These are phyloP conservation scores for Glaucopsyche alexis DNA, from an alignment of 2,888 invertebrate genomes.

Conservation along the genomic window DNA sequence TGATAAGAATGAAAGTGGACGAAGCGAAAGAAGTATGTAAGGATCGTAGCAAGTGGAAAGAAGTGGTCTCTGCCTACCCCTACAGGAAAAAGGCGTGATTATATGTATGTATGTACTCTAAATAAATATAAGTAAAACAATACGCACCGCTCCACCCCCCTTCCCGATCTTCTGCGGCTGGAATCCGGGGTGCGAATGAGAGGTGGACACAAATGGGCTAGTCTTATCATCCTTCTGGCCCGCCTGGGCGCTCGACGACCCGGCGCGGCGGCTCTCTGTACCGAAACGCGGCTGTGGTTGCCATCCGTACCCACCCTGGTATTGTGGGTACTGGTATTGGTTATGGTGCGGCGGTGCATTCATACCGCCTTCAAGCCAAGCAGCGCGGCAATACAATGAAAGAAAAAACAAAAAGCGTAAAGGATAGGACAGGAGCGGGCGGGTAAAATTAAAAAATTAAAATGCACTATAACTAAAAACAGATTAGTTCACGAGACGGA, in stretches of 20 bases:
- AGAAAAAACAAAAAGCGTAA: constrained; percentile 79
- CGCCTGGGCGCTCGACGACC: constrained; percentile 48
- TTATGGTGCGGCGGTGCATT: constrained; percentile 80
- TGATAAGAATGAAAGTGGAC: no score
- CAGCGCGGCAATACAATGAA: constrained; percentile 79
- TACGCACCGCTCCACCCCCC: constrained; percentile 78
- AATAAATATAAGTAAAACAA: constrained; percentile 9
- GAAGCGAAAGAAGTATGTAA: no score
- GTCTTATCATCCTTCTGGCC: constrained; percentile 82
- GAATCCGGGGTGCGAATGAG: constrained; percentile 95
- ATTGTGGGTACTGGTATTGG: constrained; percentile 77
- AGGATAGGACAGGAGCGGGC: constrained; percentile 64
- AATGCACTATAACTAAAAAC: constrained; percentile 26
- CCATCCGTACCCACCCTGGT: constrained; percentile 66
- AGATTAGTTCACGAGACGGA: constrained; percentile 37
- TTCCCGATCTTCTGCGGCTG: constrained; percentile 96
- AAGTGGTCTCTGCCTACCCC: no score
- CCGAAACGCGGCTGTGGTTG: constrained; percentile 72
- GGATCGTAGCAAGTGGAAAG: no score
- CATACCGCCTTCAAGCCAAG: constrained; percentile 80
- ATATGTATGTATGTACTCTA: no score
- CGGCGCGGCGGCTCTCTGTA: constrained; percentile 70
- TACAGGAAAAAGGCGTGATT: no score
- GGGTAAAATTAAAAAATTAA: constrained; percentile 59
- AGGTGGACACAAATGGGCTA: constrained; percentile 92